A percentile compares a stretch with the other conserved stretches of the same genome.
These are phyloP conservation scores for Albula glossodonta DNA, from an alignment of 2,113 vertebrate genomes.

Conservation along the genomic window DNA sequence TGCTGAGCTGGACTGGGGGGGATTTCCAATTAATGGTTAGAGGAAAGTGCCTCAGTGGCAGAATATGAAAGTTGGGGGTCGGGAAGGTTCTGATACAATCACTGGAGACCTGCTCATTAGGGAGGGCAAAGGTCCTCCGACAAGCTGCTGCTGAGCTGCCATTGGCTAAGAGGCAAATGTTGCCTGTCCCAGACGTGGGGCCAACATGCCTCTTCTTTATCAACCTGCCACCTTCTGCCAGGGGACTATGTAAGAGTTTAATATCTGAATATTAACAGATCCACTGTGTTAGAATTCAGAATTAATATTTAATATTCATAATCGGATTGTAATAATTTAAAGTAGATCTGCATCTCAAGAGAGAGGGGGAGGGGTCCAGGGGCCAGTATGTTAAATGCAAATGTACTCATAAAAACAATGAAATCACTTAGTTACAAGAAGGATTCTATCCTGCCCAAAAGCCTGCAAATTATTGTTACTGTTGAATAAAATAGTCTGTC, in stretches of 20 bases:
- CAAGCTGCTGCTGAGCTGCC: background rate
- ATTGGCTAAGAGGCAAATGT: background rate
- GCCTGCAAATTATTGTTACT: background rate
- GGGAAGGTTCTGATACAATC: background rate
- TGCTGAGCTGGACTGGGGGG: background rate
- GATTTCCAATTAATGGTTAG: slow-evolving; percentile 10
- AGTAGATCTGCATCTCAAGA: background rate
- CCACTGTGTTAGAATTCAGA: background rate
- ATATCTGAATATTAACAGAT: slow-evolving; percentile 2
- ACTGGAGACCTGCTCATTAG: background rate
- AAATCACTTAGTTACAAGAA: background rate
- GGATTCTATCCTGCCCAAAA: background rate
- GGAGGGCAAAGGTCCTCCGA: background rate
- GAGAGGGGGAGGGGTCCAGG: background rate
- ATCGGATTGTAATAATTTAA: background rate
- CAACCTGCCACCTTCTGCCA: background rate
- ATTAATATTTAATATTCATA: background rate
- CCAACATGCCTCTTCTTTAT: background rate
- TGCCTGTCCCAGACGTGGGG: background rate
- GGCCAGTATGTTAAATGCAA: background rate
- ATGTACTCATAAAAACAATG: background rate
- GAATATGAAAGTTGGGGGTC: slow-evolving; percentile 5
- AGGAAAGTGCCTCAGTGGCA: background rate
- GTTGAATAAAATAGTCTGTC: background rate
- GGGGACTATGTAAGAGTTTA: background rate